phyloP scores from a whole-genome alignment of 2,888 invertebrate species.

The Acleris literana region DNA sequence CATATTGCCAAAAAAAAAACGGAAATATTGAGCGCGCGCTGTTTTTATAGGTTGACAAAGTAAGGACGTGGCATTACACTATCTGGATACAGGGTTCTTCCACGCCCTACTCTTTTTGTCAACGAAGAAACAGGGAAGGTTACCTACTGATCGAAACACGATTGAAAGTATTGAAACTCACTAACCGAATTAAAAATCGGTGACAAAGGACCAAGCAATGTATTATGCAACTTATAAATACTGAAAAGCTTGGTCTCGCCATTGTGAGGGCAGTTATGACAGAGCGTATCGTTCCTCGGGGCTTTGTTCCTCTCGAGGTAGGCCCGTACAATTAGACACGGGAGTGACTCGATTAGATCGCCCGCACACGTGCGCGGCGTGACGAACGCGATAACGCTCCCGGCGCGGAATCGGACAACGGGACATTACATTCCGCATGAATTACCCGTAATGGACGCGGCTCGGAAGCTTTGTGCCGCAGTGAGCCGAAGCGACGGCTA shows the following conservation, averaged over 20 bases:
- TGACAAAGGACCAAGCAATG: slow-evolving; percentile 67
- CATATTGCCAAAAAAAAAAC: no score
- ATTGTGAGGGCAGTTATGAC: slow-evolving; percentile 75
- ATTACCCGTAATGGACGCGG: slow-evolving; percentile 73
- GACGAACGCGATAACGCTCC: slow-evolving; percentile 81
- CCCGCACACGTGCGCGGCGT: slow-evolving; percentile 80
- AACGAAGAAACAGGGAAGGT: no score
- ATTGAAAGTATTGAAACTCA: no score
- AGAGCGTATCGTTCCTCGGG: slow-evolving; percentile 72
- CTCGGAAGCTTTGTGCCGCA: slow-evolving; percentile 70
- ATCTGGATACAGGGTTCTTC: no score
- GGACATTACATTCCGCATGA: slow-evolving; percentile 81
- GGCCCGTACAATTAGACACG: slow-evolving; percentile 82
- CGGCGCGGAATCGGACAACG: slow-evolving; percentile 62
- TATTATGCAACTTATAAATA: slow-evolving; percentile 47
- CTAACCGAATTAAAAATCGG: slow-evolving; percentile 38
- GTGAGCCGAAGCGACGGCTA: slow-evolving; percentile 64
- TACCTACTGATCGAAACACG: no score
- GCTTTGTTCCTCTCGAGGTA: slow-evolving; percentile 81
- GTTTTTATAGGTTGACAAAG: no score
- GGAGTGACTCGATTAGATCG: slow-evolving; percentile 83
- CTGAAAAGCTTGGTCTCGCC: slow-evolving; percentile 72
- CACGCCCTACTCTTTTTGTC: no score
- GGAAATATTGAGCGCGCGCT: no score
- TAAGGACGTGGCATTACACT: no score